phyloP scores from a whole-genome alignment of 2,797 vertebrate species.

The Psittacula echo region DNA sequence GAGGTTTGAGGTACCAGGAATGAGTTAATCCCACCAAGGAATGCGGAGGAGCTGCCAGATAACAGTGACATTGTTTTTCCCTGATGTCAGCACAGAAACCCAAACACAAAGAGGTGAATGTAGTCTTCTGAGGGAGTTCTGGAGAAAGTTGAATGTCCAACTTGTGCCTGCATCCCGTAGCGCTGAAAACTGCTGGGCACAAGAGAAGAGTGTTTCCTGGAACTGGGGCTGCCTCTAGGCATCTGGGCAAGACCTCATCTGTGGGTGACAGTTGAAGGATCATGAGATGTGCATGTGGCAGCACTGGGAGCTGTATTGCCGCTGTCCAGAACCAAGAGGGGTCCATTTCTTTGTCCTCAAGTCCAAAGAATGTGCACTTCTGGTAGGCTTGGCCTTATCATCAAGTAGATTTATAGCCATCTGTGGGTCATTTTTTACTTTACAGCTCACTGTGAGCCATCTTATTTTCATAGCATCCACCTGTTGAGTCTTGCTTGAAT shows the following conservation, averaged over 20 bases:
- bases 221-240: conserved; percentile 34
- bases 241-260: conserved; percentile 3
- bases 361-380: not conserved
- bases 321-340: not conserved
- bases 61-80: conserved; percentile 71
- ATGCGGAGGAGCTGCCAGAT: conserved; percentile 56
- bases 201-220: conserved; percentile 72
- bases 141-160: conserved; percentile 65
- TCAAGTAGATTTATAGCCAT: not conserved
- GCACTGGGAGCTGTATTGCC: not conserved
- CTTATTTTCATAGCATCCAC: not conserved
- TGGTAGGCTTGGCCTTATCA: not conserved
- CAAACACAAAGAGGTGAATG: conserved; percentile 75
- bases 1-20: conserved; percentile 56
- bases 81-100: conserved; percentile 75
- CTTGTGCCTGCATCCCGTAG: conserved; percentile 64
- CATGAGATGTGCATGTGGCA: not conserved
- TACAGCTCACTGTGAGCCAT: not conserved
- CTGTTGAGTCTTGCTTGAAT: not conserved
- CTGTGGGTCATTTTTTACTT: not conserved
- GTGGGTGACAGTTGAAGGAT: not conserved
- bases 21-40: conserved; percentile 69
- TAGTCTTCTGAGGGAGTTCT: conserved; percentile 63
- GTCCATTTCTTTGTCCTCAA: not conserved
- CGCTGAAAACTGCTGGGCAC: conserved; percentile 3